Percentiles rank a stretch among this genome's conserved stretches.
Evolutionary conservation across 2,888 invertebrate species (phyloP).

Genomic region (Margaritifera margaritifera): DNA sequence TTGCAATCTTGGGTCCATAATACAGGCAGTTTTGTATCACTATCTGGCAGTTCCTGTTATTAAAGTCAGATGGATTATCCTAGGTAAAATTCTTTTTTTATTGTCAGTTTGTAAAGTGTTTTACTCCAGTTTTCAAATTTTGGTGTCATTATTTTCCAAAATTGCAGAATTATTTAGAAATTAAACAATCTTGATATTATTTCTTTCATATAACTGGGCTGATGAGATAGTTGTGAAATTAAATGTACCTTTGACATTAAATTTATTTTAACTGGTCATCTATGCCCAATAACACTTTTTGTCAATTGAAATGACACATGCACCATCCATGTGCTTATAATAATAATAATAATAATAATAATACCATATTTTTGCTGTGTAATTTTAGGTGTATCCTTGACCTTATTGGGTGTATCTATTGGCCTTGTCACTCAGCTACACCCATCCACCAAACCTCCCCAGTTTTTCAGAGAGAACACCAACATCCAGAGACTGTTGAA

Average conservation of each 20-base stretch:
- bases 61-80: conserved; percentile 49
- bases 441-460: conserved; percentile 64
- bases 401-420: conserved; percentile 52
- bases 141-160: too few relatives aligned
- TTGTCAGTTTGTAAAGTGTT: not conserved
- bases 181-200: not conserved
- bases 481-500: conserved; percentile 66
- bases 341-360: too few relatives aligned
- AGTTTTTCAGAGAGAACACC: conserved; percentile 61
- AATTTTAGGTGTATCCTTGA: conserved; percentile 48
- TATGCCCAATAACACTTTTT: too few relatives aligned
- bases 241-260: too few relatives aligned
- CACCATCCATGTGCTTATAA: too few relatives aligned
- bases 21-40: conserved; percentile 55
- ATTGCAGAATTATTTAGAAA: not conserved
- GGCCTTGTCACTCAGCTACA: conserved; percentile 57
- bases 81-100: conserved; percentile 45
- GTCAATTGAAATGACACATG: too few relatives aligned
- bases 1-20: conserved; percentile 31
- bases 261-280: too few relatives aligned
- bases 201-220: not conserved
- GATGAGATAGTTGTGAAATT: not conserved
- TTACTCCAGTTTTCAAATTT: too few relatives aligned
- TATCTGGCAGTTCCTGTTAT: conserved; percentile 53
- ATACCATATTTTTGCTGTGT: not conserved